Conservation (phyloP, 53 echinoderm and acorn worm species). For the Paracentrotus lividus region DNA sequence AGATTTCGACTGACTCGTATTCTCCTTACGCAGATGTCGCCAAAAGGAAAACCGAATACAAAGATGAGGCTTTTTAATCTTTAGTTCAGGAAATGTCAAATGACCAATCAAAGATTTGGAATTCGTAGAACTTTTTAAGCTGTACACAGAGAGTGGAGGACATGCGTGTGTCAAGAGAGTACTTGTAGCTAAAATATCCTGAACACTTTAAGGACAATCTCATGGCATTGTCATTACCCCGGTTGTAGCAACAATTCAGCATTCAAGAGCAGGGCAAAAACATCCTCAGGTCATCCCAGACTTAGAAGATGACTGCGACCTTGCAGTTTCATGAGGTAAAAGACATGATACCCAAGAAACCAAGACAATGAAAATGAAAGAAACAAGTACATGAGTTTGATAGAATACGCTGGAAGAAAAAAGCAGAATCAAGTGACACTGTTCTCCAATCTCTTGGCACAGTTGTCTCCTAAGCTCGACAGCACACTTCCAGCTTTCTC, state of each 20-base stretch:
- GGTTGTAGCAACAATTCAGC: constrained; percentile 70
- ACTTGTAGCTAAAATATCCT: constrained; percentile 41
- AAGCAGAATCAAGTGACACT: constrained; percentile 48
- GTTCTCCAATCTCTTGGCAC: constrained; percentile 48
- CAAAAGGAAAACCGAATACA: no score
- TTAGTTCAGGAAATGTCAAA: background rate
- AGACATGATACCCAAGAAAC: no score
- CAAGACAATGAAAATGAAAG: background rate
- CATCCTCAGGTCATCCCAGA: constrained; percentile 55
- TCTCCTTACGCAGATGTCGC: no score
- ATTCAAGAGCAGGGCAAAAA: constrained; percentile 52
- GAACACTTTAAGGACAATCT: constrained; percentile 52
- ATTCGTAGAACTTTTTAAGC: constrained; percentile 53
- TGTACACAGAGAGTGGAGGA: constrained; percentile 50
- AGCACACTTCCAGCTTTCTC: constrained; percentile 73
- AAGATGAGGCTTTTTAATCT: constrained; percentile 48
- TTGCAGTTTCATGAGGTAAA: constrained; percentile 58
- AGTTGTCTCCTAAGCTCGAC: constrained; percentile 68
- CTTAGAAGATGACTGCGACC: constrained; percentile 64
- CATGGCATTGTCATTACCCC: constrained; percentile 64
- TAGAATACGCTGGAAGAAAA: constrained; percentile 28
- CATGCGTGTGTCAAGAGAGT: background rate
- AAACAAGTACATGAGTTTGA: background rate
- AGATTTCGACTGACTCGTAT: no score
- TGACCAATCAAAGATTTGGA: constrained; percentile 60